Evolutionary conservation across 1,140 invertebrate species (phyloP).

Genomic region (Drosophila nasuta): DNA sequence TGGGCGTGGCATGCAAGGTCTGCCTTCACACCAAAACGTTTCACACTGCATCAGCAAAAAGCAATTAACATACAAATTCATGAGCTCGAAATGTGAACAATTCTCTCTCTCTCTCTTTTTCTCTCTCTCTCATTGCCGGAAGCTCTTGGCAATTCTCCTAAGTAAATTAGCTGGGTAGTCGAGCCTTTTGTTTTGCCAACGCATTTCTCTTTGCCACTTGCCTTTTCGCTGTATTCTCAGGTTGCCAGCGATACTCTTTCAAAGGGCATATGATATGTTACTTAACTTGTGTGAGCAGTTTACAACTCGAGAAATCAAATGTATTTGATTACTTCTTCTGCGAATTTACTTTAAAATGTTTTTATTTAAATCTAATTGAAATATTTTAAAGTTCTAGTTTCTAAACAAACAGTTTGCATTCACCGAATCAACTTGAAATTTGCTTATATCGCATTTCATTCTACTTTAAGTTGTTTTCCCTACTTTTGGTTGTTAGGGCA

Average conservation of each 20-base stretch:
- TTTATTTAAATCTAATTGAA: too few relatives aligned
- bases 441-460: too few relatives aligned
- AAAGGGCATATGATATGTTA: background rate
- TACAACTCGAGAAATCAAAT: background rate
- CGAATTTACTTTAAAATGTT: background rate
- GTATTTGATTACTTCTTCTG: background rate
- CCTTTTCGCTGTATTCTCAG: conserved; percentile 11
- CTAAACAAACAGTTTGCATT: too few relatives aligned
- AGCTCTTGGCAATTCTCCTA: conserved; percentile 33
- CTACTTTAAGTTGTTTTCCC: background rate
- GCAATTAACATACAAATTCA: conserved; percentile 63
- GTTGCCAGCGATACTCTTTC: conserved; percentile 6
- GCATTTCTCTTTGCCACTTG: conserved; percentile 25
- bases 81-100: conserved; percentile 8
- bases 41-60: conserved; percentile 26
- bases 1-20: background rate
- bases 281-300: background rate
- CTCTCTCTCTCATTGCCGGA: conserved; percentile 21
- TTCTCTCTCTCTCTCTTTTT: conserved; percentile 1
- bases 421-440: too few relatives aligned
- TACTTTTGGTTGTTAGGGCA: background rate
- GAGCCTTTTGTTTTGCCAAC: conserved; percentile 19
- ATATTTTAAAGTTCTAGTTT: too few relatives aligned
- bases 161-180: conserved; percentile 46
- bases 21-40: conserved; percentile 7